phyloP scores from a whole-genome alignment of 1,140 invertebrate genomes.

The Drosophila pachea region DNA sequence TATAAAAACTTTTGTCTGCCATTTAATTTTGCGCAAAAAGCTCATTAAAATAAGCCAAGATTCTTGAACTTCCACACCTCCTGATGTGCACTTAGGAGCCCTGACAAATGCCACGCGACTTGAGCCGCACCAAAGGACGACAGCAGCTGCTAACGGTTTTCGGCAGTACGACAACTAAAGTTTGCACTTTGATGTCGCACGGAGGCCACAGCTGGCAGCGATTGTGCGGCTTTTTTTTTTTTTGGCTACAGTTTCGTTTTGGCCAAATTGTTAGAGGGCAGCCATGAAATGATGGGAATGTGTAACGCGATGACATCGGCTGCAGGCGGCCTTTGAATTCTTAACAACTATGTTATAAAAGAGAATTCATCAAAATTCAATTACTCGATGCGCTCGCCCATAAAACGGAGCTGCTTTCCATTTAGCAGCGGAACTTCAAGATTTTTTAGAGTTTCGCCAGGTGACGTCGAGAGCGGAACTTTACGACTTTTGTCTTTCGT shows the following conservation, averaged over 20 bases:
- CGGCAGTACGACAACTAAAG: slow-evolving; percentile 15
- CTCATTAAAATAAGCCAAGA: slow-evolving; percentile 65
- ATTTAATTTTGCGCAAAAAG: slow-evolving; percentile 51
- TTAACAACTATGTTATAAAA: slow-evolving; percentile 58
- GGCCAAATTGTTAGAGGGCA: slow-evolving; percentile 56
- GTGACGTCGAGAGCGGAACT: slow-evolving; percentile 7
- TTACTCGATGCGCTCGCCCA: slow-evolving; percentile 42
- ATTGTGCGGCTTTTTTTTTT: slow-evolving; percentile 30
- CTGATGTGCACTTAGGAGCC: slow-evolving; percentile 43
- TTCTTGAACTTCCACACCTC: slow-evolving; percentile 57
- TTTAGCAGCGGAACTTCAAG: slow-evolving; percentile 2
- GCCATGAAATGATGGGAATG: slow-evolving; percentile 68
- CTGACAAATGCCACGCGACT: slow-evolving; percentile 59
- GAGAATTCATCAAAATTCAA: slow-evolving; percentile 69
- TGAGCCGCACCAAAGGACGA: slow-evolving; percentile 18
- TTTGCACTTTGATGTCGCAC: slow-evolving; percentile 54
- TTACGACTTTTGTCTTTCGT: slow-evolving; percentile 32
- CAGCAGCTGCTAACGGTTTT: slow-evolving; percentile 51
- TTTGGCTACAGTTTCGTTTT: slow-evolving; percentile 16
- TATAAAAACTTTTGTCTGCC: slow-evolving; percentile 57
- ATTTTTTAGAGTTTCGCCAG: slow-evolving; percentile 20
- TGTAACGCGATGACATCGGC: slow-evolving; percentile 14
- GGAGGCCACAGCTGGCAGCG: slow-evolving; percentile 29
- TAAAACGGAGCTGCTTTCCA: slow-evolving; percentile 46
- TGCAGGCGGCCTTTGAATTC: slow-evolving; percentile 56